Conservation (phyloP, 2,888 invertebrate species). For the Choristoneura rosaceana region DNA sequence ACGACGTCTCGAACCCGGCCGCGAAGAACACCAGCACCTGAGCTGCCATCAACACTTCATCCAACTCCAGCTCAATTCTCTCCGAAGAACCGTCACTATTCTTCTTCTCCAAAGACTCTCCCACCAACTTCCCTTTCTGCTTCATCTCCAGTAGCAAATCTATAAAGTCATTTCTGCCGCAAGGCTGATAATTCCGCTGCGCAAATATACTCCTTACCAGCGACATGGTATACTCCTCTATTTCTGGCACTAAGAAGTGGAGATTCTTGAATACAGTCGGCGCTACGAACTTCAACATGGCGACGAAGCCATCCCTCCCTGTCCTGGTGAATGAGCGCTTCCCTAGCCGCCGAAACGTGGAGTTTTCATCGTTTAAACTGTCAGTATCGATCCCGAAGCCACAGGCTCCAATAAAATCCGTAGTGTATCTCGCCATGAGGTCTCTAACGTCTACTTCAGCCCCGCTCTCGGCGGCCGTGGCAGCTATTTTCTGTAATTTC, state of each 20-base stretch:
- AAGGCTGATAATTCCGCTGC: slow-evolving; percentile 53
- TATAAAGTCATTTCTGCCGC: slow-evolving; percentile 59
- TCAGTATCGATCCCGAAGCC: slow-evolving; percentile 58
- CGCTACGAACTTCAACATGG: slow-evolving; percentile 39
- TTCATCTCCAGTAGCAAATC: slow-evolving; percentile 59
- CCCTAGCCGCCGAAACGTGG: slow-evolving; percentile 53
- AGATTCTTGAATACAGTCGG: slow-evolving; percentile 51
- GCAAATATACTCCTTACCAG: slow-evolving; percentile 51
- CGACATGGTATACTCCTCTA: slow-evolving; percentile 49
- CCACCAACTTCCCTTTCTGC: slow-evolving; percentile 54
- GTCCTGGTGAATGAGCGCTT: slow-evolving; percentile 48
- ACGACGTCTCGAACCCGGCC: slow-evolving; percentile 70
- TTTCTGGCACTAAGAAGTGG: slow-evolving; percentile 44
- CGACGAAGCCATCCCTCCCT: slow-evolving; percentile 28
- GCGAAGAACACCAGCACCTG: slow-evolving; percentile 60
- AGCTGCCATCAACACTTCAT: slow-evolving; percentile 55
- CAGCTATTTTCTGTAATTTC: slow-evolving; percentile 50
- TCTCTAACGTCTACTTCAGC: slow-evolving; percentile 54
- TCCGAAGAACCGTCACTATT: slow-evolving; percentile 51
- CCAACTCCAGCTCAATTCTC: slow-evolving; percentile 53
- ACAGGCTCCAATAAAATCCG: slow-evolving; percentile 57
- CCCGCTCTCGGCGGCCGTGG: slow-evolving; percentile 44
- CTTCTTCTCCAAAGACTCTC: slow-evolving; percentile 49
- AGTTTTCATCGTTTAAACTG: slow-evolving; percentile 54
- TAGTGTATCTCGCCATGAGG: slow-evolving; percentile 58